These are phyloP conservation scores for Drosophila murphyi DNA, from an alignment of 1,140 invertebrate species.

Conservation along the genomic window DNA sequence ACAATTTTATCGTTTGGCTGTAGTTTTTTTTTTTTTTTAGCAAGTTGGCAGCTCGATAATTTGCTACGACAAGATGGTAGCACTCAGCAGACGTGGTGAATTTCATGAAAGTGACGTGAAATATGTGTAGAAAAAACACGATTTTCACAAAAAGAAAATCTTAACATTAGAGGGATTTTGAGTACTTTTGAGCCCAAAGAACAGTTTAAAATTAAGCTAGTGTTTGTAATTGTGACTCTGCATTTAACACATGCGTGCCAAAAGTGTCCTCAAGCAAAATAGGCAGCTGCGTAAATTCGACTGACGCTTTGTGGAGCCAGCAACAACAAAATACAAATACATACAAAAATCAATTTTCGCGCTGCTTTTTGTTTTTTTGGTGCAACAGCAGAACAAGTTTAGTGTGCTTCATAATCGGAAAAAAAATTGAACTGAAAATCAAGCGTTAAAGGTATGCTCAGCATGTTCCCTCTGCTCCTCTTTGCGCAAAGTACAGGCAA, in stretches of 20 bases:
- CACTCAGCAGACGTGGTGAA: conserved; percentile 68
- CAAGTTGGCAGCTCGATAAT: conserved; percentile 48
- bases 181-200: background rate
- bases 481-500: conserved; percentile 37
- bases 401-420: conserved; percentile 27
- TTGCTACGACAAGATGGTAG: conserved; percentile 48
- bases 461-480: background rate
- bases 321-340: conserved; percentile 51
- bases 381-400: conserved; percentile 20
- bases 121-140: conserved; percentile 67
- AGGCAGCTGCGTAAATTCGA: conserved; percentile 49
- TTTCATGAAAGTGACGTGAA: conserved; percentile 72
- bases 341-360: conserved; percentile 73
- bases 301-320: conserved; percentile 50
- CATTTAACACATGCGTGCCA: conserved; percentile 5
- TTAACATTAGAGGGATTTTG: conserved; percentile 7
- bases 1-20: background rate
- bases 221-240: background rate
- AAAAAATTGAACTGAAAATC: conserved; percentile 11
- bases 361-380: conserved; percentile 30
- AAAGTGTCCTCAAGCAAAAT: conserved; percentile 13
- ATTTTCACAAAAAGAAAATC: conserved; percentile 56
- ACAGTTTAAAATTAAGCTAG: background rate
- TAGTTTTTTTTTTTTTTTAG: conserved; percentile 13
- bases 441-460: conserved; percentile 61